phyloP scores from a whole-genome alignment of 2,888 invertebrate genomes.

The Noctua fimbriata region DNA sequence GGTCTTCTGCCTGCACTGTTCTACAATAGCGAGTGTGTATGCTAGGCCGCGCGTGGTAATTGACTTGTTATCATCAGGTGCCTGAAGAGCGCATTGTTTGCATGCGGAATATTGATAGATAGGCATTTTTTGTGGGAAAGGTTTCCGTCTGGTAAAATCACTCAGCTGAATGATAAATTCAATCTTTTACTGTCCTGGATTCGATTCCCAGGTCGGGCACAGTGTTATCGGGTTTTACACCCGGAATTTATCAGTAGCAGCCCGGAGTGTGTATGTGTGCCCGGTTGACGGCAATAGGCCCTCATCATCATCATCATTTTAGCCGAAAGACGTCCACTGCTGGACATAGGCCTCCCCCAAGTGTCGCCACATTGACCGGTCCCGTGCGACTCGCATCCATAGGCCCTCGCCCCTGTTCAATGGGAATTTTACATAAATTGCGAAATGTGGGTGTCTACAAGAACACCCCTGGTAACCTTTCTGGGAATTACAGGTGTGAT shows the following conservation, averaged over 20 bases:
- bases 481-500: neutral
- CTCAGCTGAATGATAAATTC: neutral
- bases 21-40: slow-evolving; percentile 27
- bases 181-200: neutral
- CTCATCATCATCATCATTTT: too few species aligned
- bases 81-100: slow-evolving; percentile 15
- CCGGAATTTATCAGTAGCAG: neutral
- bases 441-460: neutral
- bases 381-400: too few species aligned
- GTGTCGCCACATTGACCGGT: too few species aligned
- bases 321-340: too few species aligned
- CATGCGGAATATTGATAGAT: slow-evolving; percentile 8
- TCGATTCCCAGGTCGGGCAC: neutral
- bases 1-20: slow-evolving; percentile 4
- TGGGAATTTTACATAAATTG: neutral
- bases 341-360: too few species aligned
- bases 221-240: neutral
- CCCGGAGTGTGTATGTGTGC: neutral
- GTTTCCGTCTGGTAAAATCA: neutral
- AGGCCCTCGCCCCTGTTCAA: neutral
- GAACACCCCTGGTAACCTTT: neutral
- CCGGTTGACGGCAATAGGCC: neutral
- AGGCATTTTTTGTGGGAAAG: neutral
- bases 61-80: slow-evolving; percentile 43
- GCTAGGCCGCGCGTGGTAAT: slow-evolving; percentile 57